Evolutionary conservation across 2,113 vertebrate genomes (phyloP).

Genomic region (Lampris incognitus): DNA sequence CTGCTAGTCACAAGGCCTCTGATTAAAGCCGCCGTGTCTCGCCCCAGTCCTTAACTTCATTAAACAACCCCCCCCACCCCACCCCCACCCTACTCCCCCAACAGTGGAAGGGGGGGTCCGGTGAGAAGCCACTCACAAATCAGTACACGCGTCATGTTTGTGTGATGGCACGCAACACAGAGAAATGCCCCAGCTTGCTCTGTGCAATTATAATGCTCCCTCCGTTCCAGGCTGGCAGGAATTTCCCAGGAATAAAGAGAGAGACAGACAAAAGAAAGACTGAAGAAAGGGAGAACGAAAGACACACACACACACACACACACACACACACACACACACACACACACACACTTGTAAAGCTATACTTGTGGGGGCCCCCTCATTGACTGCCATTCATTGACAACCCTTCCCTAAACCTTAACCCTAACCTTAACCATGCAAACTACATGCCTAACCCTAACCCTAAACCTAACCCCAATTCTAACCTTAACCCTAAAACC

Average conservation of each 20-base stretch:
- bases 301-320: no score
- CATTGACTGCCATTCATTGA: no score
- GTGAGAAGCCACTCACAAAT: constrained; percentile 35
- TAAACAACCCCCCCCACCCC: not conserved
- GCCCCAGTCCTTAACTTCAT: constrained; percentile 34
- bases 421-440: no score
- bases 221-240: constrained; percentile 16
- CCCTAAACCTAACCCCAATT: no score
- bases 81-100: not conserved
- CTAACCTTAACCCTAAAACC: no score
- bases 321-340: not conserved
- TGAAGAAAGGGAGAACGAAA: no score
- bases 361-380: no score
- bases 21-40: constrained; percentile 57
- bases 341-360: no score
- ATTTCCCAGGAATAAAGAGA: constrained; percentile 13
- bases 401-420: no score
- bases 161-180: constrained; percentile 10
- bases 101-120: constrained; percentile 1
- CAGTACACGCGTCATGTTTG: constrained; percentile 43
- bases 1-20: constrained; percentile 44
- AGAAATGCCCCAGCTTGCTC: constrained; percentile 39
- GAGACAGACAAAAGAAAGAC: not conserved
- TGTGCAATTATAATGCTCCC: constrained; percentile 25
- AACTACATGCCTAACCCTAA: no score